Evolutionary conservation across 2,888 invertebrate species (phyloP).

Genomic region (Agrochola macilenta): DNA sequence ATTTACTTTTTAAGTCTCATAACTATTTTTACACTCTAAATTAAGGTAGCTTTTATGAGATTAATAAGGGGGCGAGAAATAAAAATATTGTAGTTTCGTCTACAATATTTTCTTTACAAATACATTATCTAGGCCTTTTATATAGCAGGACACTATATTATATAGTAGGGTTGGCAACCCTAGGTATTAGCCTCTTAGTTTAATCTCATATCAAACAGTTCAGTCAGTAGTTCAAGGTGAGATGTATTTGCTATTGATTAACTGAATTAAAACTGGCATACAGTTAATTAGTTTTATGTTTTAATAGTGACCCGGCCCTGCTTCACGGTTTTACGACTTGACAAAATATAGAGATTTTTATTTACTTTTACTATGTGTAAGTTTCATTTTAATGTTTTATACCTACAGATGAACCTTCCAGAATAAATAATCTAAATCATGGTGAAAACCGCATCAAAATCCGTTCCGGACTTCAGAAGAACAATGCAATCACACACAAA

Average conservation of each 20-base stretch:
- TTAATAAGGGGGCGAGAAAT: too few species aligned
- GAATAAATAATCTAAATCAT: background rate
- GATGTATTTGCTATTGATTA: conserved; percentile 41
- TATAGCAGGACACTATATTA: too few species aligned
- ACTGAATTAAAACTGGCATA: conserved; percentile 20
- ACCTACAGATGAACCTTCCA: background rate
- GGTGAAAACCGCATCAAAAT: background rate
- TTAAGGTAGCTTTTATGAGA: too few species aligned
- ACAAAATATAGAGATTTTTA: too few species aligned
- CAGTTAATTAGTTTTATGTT: conserved; percentile 12
- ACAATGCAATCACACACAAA: background rate
- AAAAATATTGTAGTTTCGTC: too few species aligned
- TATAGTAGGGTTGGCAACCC: too few species aligned
- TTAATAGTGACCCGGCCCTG: background rate
- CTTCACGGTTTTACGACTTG: background rate
- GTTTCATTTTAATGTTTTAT: too few species aligned
- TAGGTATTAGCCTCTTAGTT: conserved; percentile 38
- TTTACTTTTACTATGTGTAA: too few species aligned
- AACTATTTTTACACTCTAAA: too few species aligned
- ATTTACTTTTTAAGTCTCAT: too few species aligned
- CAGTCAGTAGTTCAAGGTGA: conserved; percentile 65
- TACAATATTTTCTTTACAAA: too few species aligned
- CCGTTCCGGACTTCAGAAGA: background rate
- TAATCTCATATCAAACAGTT: conserved; percentile 55
- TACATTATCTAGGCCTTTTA: too few species aligned